A percentile compares a stretch with the other conserved stretches of the same genome.
phyloP scores from a whole-genome alignment of 2,888 invertebrate genomes.

The Mactromeris polynyma region DNA sequence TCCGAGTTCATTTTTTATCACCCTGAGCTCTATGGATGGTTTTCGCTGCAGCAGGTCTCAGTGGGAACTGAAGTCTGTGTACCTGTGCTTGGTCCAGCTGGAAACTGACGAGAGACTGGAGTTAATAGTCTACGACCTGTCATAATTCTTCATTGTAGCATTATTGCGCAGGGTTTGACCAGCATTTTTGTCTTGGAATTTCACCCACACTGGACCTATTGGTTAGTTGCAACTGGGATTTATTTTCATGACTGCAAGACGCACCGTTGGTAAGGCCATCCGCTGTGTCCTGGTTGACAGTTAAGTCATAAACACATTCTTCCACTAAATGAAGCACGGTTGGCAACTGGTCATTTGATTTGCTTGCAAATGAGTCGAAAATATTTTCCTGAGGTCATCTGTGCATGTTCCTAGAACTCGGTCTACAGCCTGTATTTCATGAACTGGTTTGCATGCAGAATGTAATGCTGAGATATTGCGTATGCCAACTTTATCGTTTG shows the following conservation, averaged over 20 bases:
- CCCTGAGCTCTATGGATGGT: conserved; percentile 60
- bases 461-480: too few relatives aligned
- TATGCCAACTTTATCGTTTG: too few relatives aligned
- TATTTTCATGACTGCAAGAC: conserved; percentile 28
- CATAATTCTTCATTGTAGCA: background rate
- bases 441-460: too few relatives aligned
- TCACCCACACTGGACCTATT: conserved; percentile 23
- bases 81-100: conserved; percentile 44
- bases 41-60: conserved; percentile 50
- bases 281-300: conserved; percentile 41
- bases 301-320: conserved; percentile 34
- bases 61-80: conserved; percentile 56
- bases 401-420: conserved; percentile 22
- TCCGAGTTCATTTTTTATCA: too few relatives aligned
- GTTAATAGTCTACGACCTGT: conserved; percentile 44
- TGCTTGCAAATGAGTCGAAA: conserved; percentile 19
- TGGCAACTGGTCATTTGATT: conserved; percentile 28
- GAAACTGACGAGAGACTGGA: conserved; percentile 45
- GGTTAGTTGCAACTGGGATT: conserved; percentile 3
- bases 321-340: conserved; percentile 7
- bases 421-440: conserved; percentile 41
- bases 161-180: background rate
- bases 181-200: conserved; percentile 19
- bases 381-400: conserved; percentile 30
- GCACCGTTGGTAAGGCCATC: conserved; percentile 51